Evolutionary conservation across 53 echinoderm and acorn worm species (phyloP).

Genomic region (Zoroaster sp.): DNA sequence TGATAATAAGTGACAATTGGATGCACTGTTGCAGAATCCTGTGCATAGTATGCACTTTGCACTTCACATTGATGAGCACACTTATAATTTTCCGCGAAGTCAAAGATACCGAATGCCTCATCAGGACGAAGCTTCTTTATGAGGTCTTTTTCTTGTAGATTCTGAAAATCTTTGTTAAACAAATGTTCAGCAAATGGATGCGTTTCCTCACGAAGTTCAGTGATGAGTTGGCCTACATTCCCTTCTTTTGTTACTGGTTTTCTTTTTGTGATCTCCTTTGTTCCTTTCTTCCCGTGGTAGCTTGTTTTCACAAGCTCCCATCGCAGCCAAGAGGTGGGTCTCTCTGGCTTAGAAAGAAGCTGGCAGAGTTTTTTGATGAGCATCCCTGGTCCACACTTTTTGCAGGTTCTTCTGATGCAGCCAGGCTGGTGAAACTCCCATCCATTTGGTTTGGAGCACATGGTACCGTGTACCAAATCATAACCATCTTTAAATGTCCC

Average conservation of each 20-base stretch:
- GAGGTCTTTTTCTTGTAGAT: background rate
- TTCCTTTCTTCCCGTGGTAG: background rate
- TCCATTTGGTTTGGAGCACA: slow-evolving; percentile 38
- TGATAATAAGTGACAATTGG: slow-evolving; percentile 57
- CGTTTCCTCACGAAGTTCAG: background rate
- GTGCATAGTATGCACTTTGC: slow-evolving; percentile 61
- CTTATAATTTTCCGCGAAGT: slow-evolving; percentile 39
- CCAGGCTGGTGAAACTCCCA: slow-evolving; percentile 10
- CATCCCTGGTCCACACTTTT: background rate
- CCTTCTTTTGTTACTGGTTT: background rate
- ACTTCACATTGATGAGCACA: slow-evolving; percentile 50
- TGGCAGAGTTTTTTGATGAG: background rate
- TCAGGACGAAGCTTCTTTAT: background rate
- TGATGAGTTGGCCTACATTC: background rate
- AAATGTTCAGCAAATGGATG: background rate
- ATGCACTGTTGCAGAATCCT: slow-evolving; percentile 54
- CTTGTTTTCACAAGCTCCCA: slow-evolving; percentile 1
- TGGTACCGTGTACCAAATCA: background rate
- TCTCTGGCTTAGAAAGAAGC: background rate
- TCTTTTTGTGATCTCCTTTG: background rate
- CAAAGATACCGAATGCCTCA: background rate
- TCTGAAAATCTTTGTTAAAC: background rate
- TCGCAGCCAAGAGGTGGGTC: background rate
- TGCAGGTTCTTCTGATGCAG: slow-evolving; percentile 37
- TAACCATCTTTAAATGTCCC: slow-evolving; percentile 35